These are phyloP conservation scores for Gallinago undulata DNA, from an alignment of 2,113 vertebrate genomes.

Conservation along the genomic window DNA sequence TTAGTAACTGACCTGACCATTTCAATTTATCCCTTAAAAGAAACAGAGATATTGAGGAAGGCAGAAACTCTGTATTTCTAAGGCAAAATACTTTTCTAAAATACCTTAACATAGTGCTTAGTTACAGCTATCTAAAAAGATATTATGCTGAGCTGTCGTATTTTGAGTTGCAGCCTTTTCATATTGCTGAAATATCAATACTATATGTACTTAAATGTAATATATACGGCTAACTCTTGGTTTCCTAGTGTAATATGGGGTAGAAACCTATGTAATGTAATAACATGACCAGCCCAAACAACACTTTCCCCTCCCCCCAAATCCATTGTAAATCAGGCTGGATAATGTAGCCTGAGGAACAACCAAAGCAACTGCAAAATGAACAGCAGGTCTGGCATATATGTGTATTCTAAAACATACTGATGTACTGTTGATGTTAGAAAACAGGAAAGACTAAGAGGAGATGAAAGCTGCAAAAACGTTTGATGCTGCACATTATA, in stretches of 20 bases:
- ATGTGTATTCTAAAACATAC: not conserved
- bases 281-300: not conserved
- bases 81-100: not conserved
- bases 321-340: not conserved
- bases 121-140: not conserved
- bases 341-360: not conserved
- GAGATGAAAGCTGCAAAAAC: not conserved
- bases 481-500: not conserved
- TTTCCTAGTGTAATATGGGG: not conserved
- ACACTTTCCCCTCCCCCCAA: accelerated
- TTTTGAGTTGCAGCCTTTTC: not conserved
- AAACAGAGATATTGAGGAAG: not conserved
- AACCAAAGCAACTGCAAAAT: not conserved
- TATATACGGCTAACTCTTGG: not conserved
- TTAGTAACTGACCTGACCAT: not conserved
- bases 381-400: not conserved
- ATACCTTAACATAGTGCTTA: not conserved
- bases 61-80: not conserved
- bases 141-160: not conserved
- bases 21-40: not conserved
- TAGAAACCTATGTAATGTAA: not conserved
- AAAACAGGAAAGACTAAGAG: not conserved
- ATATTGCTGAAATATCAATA: not conserved
- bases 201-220: not conserved
- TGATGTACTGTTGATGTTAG: not conserved